phyloP scores from a whole-genome alignment of 2,797 vertebrate species.

The Poeciliopsis paucimaculata region DNA sequence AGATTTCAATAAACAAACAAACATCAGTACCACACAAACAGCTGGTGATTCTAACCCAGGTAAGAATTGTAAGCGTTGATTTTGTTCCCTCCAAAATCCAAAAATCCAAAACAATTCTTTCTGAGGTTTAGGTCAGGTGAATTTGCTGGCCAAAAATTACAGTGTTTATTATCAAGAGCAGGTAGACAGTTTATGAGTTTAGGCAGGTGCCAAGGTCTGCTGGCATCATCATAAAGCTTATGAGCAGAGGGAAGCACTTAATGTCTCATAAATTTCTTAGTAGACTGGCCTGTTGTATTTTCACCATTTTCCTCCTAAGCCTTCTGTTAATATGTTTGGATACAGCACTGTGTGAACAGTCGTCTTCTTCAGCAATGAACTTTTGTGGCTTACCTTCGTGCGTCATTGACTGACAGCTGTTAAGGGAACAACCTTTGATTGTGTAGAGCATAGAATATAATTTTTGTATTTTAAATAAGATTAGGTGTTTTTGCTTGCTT shows the following conservation, averaged over 20 bases:
- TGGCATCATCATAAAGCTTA: background rate
- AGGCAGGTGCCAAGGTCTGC: background rate
- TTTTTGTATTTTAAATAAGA: background rate
- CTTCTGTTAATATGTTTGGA: background rate
- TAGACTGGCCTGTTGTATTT: background rate
- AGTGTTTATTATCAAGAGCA: background rate
- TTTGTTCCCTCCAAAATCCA: background rate
- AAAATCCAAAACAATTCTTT: background rate
- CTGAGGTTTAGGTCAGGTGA: no score
- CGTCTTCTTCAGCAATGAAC: background rate
- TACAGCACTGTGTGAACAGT: background rate
- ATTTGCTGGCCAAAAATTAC: background rate
- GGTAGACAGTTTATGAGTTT: background rate
- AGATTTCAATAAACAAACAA: conserved; percentile 45
- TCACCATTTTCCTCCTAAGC: background rate
- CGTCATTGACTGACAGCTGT: background rate
- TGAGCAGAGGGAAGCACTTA: background rate
- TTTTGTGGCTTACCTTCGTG: background rate
- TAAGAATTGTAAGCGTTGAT: conserved; percentile 30
- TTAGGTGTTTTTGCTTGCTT: background rate
- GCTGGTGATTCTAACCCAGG: conserved; percentile 48
- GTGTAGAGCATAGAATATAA: background rate
- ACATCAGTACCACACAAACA: conserved; percentile 35
- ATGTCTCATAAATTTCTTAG: background rate
- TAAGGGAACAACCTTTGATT: background rate